These are phyloP conservation scores for Acrossocheilus wenchowensis DNA, from an alignment of 2,797 vertebrate species.

Conservation along the genomic window DNA sequence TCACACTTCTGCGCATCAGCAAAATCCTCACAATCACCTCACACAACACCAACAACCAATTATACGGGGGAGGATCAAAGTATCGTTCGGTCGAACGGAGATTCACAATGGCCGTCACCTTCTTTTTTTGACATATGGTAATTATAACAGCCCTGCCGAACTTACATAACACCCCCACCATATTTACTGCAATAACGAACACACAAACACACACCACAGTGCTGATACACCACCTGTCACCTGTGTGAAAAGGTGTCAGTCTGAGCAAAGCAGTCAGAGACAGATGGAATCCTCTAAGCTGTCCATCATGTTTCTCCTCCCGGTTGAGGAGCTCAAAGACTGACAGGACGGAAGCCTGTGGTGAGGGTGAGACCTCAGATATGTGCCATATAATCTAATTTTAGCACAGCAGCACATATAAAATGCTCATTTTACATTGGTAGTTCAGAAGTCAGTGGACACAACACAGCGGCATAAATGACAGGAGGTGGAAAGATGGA, in stretches of 20 bases:
- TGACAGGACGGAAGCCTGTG: not conserved
- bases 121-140: conserved; percentile 51
- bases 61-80: conserved; percentile 25
- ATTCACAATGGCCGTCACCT: conserved; percentile 44
- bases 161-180: conserved; percentile 15
- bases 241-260: conserved; percentile 40
- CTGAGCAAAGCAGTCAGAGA: conserved; percentile 15
- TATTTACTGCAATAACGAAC: conserved; percentile 7
- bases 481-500: not conserved
- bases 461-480: not conserved
- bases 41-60: conserved; percentile 10
- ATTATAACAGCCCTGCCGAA: conserved; percentile 44
- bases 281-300: conserved; percentile 36
- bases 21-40: conserved; percentile 20
- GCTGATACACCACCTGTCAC: conserved; percentile 43
- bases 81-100: not conserved
- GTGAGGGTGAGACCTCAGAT: not conserved
- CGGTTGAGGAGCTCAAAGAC: conserved; percentile 5
- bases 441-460: not conserved
- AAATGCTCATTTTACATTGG: not conserved
- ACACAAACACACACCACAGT: conserved; percentile 22
- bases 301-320: conserved; percentile 32
- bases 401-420: not conserved
- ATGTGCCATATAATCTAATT: not conserved
- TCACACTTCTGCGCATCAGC: conserved; percentile 11